These are phyloP conservation scores for Candoia aspera DNA, from an alignment of 2,113 vertebrate species.

Conservation along the genomic window DNA sequence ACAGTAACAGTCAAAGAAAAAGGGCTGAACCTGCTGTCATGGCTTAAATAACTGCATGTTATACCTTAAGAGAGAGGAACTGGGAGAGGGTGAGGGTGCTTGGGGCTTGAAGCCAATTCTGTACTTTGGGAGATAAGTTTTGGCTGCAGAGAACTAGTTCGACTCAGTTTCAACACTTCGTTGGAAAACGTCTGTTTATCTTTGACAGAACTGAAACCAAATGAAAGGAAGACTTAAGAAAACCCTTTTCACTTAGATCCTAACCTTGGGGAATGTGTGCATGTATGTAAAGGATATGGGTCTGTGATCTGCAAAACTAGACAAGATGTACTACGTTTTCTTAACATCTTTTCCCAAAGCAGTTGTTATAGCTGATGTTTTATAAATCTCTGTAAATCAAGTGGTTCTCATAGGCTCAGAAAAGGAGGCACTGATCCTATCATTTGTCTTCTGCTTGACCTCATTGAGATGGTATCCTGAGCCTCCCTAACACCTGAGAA, in stretches of 20 bases:
- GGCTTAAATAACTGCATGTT: constrained; percentile 25
- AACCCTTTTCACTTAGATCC: constrained; percentile 6
- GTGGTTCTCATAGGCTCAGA: neutral
- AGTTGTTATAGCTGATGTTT: neutral
- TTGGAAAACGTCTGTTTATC: constrained; percentile 25
- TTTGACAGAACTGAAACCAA: neutral
- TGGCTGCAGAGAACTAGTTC: constrained; percentile 14
- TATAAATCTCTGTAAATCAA: neutral
- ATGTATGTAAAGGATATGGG: neutral
- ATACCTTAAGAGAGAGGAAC: neutral
- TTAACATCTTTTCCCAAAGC: constrained; percentile 19
- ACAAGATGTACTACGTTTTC: neutral
- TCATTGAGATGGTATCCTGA: constrained; percentile 30
- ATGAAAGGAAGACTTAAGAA: neutral
- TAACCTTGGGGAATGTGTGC: neutral
- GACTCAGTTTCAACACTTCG: constrained; percentile 19
- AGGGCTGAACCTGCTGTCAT: constrained; percentile 4
- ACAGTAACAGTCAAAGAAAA: neutral
- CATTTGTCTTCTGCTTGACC: constrained; percentile 39
- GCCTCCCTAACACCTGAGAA: constrained; percentile 34
- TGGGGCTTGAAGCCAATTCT: neutral
- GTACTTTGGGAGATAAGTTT: neutral
- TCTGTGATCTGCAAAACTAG: constrained; percentile 8
- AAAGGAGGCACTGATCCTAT: neutral
- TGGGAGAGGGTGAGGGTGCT: neutral